Percentiles rank a stretch among this genome's conserved stretches.
phyloP scores from a whole-genome alignment of 2,797 vertebrate species.

The Ctenopoma kingsleyae region DNA sequence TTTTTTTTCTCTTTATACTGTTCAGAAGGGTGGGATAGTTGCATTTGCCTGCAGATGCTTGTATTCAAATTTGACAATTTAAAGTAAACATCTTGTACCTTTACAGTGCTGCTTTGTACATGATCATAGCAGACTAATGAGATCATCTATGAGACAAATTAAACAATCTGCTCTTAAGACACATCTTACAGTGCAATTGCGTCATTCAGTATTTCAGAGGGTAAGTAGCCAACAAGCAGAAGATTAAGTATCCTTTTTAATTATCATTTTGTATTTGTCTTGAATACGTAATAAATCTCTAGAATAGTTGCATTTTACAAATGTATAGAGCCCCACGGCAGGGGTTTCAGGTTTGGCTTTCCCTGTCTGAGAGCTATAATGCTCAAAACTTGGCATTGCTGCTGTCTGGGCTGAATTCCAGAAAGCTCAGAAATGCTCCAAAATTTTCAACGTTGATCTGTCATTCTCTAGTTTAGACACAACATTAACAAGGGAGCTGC shows the following conservation, averaged over 20 bases:
- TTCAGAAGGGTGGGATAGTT: constrained; percentile 12
- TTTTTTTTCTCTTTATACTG: constrained; percentile 13
- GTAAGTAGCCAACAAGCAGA: constrained; percentile 35
- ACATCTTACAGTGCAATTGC: constrained; percentile 2
- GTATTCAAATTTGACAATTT: constrained; percentile 19
- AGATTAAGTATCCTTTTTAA: constrained; percentile 50
- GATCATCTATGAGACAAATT: constrained; percentile 6
- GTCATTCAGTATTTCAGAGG: constrained; percentile 18
- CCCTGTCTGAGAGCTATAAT: constrained; percentile 71
- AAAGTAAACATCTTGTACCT: constrained; percentile 27
- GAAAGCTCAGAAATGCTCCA: constrained; percentile 55
- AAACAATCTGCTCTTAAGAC: constrained; percentile 13
- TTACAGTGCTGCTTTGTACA: background rate
- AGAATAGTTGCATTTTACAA: constrained; percentile 53
- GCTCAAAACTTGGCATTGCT: constrained; percentile 67
- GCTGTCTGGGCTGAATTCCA: constrained; percentile 75
- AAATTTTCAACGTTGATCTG: constrained; percentile 67
- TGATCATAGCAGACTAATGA: constrained; percentile 9
- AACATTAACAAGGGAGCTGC: constrained; percentile 70
- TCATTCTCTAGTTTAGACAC: constrained; percentile 71
- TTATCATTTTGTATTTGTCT: constrained; percentile 50
- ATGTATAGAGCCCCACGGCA: constrained; percentile 54
- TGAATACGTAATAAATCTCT: constrained; percentile 47
- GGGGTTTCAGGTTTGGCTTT: constrained; percentile 68
- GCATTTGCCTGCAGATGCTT: constrained; percentile 16